Evolutionary conservation across 2,888 invertebrate species (phyloP).

Genomic region (Aleiodes leptofemur): DNA sequence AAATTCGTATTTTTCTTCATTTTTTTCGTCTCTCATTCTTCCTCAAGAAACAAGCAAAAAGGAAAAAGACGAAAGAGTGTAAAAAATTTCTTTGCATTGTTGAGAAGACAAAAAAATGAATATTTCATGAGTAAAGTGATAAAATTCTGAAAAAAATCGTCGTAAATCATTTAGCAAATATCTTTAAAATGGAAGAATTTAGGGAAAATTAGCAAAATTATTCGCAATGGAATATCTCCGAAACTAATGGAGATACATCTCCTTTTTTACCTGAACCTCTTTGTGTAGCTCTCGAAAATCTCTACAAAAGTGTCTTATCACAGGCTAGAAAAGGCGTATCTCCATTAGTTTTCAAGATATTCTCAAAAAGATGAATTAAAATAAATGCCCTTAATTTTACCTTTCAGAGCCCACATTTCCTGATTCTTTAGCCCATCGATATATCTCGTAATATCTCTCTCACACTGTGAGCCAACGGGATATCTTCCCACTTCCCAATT

Average conservation of each 20-base stretch:
- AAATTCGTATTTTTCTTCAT: no score
- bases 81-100: no score
- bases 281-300: no score
- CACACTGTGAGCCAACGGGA: constrained; percentile 63
- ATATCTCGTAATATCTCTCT: constrained; percentile 67
- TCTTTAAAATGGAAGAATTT: background rate
- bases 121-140: background rate
- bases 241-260: no score
- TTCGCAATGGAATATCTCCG: background rate
- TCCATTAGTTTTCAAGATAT: background rate
- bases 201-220: background rate
- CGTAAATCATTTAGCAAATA: background rate
- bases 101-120: no score
- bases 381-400: constrained; percentile 55
- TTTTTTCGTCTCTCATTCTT: no score
- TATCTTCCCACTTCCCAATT: constrained; percentile 76
- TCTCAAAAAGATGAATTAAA: background rate
- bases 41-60: no score
- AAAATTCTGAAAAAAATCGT: background rate
- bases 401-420: constrained; percentile 72
- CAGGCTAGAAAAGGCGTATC: background rate
- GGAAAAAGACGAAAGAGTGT: no score
- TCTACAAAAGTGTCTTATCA: background rate
- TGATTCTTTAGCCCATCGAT: constrained; percentile 66
- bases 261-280: no score